These are phyloP conservation scores for Prietella phreatophila DNA, from an alignment of 2,113 vertebrate species.

Conservation along the genomic window DNA sequence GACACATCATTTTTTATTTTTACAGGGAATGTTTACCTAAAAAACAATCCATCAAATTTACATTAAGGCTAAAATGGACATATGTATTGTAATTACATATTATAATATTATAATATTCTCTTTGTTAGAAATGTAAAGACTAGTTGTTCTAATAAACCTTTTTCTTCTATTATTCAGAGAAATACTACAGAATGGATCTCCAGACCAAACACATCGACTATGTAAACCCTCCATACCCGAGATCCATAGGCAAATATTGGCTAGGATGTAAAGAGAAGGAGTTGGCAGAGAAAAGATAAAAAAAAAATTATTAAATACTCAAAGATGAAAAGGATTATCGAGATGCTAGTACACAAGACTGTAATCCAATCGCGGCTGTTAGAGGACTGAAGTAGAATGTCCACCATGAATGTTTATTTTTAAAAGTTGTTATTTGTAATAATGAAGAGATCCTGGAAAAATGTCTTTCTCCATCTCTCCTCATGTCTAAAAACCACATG, in stretches of 20 bases:
- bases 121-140: not conserved
- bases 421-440: not conserved
- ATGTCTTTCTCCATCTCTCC: not conserved
- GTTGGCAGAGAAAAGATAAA: constrained; percentile 64
- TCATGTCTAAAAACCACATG: not conserved
- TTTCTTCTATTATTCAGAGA: constrained; percentile 70
- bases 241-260: constrained; percentile 90
- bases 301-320: not conserved
- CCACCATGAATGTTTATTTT: not conserved
- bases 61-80: not conserved
- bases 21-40: not conserved
- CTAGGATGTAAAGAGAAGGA: constrained; percentile 76
- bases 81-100: not conserved
- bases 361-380: not conserved
- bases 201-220: constrained; percentile 77
- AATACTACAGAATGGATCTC: constrained; percentile 90
- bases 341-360: not conserved
- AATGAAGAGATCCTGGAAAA: not conserved
- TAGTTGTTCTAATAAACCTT: not conserved
- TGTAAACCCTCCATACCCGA: constrained; percentile 82
- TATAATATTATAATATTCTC: not conserved
- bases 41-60: not conserved
- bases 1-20: not conserved
- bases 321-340: constrained; percentile 3
- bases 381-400: not conserved